Conservation (phyloP, 2,113 vertebrate genomes). For the Notothenia rossii region DNA sequence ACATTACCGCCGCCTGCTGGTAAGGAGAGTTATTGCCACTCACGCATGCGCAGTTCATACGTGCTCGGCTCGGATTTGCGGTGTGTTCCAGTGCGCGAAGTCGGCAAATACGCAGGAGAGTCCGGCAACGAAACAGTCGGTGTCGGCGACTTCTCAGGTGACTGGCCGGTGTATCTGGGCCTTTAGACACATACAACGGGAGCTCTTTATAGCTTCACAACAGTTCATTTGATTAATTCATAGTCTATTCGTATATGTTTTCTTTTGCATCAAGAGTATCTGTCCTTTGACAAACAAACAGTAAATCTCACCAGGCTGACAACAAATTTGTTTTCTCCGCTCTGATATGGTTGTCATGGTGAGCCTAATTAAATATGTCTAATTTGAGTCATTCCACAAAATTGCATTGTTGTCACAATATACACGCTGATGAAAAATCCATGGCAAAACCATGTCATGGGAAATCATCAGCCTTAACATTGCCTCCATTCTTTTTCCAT, state of each 20-base stretch:
- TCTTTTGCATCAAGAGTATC: constrained; percentile 8
- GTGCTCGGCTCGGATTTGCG: no score
- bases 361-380: constrained; percentile 26
- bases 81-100: no score
- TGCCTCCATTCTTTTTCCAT: constrained; percentile 5
- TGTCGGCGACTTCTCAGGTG: no score
- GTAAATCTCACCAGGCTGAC: constrained; percentile 8
- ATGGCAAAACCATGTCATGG: constrained; percentile 36
- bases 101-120: no score
- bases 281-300: constrained; percentile 2
- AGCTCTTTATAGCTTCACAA: background rate
- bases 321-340: constrained; percentile 20
- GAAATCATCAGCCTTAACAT: constrained; percentile 43
- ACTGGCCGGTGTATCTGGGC: no score
- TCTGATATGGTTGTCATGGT: constrained; percentile 35
- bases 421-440: constrained; percentile 32
- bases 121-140: no score
- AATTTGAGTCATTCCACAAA: constrained; percentile 42
- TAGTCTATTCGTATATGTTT: constrained; percentile 6
- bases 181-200: background rate
- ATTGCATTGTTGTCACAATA: constrained; percentile 25
- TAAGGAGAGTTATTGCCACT: no score
- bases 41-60: no score
- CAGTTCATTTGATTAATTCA: constrained; percentile 20
- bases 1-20: no score